A percentile compares a stretch with the other conserved stretches of the same genome.
Conservation (phyloP, 2,797 vertebrate species). For the Limnodromus scolopaceus region DNA sequence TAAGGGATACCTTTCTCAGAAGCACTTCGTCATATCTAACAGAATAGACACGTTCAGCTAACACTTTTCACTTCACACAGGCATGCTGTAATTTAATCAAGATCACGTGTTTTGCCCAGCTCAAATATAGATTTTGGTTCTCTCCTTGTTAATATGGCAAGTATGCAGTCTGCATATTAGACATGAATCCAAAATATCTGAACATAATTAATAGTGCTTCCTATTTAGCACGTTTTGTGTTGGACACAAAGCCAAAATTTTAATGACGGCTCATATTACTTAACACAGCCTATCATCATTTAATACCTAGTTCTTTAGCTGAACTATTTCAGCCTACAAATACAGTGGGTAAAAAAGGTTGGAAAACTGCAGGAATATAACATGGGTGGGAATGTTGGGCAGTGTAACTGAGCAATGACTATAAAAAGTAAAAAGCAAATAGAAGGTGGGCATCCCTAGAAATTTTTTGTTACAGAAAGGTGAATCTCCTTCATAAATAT, state of each 20-base stretch:
- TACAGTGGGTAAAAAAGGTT: not conserved
- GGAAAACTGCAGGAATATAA: not conserved
- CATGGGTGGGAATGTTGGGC: not conserved
- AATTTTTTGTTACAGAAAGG: not conserved
- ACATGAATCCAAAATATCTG: slow-evolving; percentile 11
- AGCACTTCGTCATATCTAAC: not conserved
- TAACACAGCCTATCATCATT: not conserved
- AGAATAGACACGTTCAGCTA: not conserved
- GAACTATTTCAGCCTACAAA: not conserved
- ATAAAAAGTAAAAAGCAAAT: not conserved
- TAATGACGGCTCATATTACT: slow-evolving; percentile 19
- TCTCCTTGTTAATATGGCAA: not conserved
- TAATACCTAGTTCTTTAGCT: not conserved
- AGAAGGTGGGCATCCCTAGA: not conserved
- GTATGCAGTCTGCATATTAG: not conserved
- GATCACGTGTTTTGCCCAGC: not conserved
- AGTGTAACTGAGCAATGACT: not conserved
- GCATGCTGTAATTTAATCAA: slow-evolving; percentile 23
- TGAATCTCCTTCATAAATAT: not conserved
- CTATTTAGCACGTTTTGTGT: not conserved
- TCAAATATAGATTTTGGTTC: not conserved
- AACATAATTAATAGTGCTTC: slow-evolving; percentile 3
- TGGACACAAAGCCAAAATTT: not conserved
- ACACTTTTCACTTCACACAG: not conserved
- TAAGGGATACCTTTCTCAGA: not conserved